These are phyloP conservation scores for Caenorhabditis plicata DNA, from an alignment of 2,888 invertebrate genomes.

Conservation along the genomic window DNA sequence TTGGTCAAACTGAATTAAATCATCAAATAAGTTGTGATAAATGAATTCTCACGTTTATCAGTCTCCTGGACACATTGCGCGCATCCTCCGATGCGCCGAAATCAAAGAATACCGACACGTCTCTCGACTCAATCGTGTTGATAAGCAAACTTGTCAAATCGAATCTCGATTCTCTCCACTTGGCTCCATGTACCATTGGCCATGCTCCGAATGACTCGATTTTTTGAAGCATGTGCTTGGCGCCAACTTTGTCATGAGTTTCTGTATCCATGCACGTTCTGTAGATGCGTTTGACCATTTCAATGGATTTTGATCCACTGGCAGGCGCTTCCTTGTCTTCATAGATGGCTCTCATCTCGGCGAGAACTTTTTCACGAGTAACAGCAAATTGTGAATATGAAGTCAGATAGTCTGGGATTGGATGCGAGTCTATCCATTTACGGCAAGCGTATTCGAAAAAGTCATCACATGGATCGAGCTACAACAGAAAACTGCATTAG, in stretches of 20 bases:
- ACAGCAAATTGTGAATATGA: conserved; percentile 57
- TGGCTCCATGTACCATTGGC: conserved; percentile 55
- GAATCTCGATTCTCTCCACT: conserved; percentile 32
- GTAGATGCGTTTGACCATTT: conserved; percentile 51
- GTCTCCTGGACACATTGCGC: conserved; percentile 48
- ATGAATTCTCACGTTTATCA: conserved; percentile 28
- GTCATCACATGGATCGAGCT: conserved; percentile 44
- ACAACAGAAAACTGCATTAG: neutral
- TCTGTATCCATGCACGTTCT: conserved; percentile 56
- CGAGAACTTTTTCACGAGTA: conserved; percentile 55
- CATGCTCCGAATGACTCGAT: conserved; percentile 49
- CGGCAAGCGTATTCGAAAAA: conserved; percentile 57
- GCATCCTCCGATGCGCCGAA: conserved; percentile 56
- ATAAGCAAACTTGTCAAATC: conserved; percentile 47
- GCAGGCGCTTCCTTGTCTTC: conserved; percentile 43
- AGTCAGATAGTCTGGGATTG: conserved; percentile 56
- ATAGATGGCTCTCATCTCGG: conserved; percentile 54
- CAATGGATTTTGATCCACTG: conserved; percentile 52
- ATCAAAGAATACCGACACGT: conserved; percentile 56
- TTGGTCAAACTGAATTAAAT: conserved; percentile 54
- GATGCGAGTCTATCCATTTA: conserved; percentile 51
- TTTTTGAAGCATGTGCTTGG: conserved; percentile 45
- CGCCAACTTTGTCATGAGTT: conserved; percentile 39
- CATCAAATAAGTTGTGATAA: neutral
- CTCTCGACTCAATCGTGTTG: conserved; percentile 47